phyloP scores from a whole-genome alignment of 2,113 vertebrate species.

The Dascyllus trimaculatus region DNA sequence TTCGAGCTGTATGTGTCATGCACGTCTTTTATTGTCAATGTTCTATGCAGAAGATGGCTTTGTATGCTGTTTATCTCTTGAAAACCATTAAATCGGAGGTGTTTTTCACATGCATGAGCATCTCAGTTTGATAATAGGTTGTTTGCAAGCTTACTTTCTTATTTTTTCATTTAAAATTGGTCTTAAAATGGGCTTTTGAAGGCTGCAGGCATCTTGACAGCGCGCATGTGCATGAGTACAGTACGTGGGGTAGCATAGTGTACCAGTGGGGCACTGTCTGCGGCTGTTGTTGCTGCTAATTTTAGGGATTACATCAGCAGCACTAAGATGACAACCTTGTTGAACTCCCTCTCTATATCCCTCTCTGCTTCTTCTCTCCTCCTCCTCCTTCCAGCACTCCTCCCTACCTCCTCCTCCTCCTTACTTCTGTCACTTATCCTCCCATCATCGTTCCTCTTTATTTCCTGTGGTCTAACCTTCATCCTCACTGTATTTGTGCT shows the following conservation, averaged over 20 bases:
- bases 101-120: background rate
- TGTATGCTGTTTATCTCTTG: no score
- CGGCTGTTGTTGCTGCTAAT: slow-evolving; percentile 89
- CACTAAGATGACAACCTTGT: slow-evolving; percentile 87
- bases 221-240: slow-evolving; percentile 23
- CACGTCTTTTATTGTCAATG: no score
- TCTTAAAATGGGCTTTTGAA: background rate
- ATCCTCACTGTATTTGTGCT: background rate
- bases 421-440: background rate
- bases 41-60: no score
- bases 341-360: slow-evolving; percentile 56
- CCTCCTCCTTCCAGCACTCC: background rate
- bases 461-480: background rate
- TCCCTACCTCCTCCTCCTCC: slow-evolving; percentile 9
- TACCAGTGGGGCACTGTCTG: slow-evolving; percentile 72
- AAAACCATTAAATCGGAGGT: no score
- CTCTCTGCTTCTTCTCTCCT: slow-evolving; percentile 18
- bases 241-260: slow-evolving; percentile 27
- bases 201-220: background rate
- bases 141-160: background rate
- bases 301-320: slow-evolving; percentile 96
- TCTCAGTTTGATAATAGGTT: background rate
- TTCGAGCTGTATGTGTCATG: background rate
- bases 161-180: background rate
- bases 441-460: background rate